Evolutionary conservation across 2,888 invertebrate genomes (phyloP).

Genomic region (Formica aserva): DNA sequence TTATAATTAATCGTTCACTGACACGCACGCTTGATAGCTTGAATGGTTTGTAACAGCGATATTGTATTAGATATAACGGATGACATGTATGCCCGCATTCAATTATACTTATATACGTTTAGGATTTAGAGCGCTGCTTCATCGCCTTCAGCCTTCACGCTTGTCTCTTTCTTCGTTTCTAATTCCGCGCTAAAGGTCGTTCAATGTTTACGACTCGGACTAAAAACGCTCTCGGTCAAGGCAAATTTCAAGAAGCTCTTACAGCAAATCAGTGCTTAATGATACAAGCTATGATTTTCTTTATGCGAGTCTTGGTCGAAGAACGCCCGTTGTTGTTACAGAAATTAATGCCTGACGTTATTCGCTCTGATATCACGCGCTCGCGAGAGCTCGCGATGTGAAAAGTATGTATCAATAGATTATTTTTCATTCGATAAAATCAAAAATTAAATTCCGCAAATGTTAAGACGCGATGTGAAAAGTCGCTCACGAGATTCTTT

Average conservation of each 20-base stretch:
- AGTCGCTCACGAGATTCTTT: neutral
- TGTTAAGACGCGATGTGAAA: neutral
- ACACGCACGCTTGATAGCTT: constrained; percentile 71
- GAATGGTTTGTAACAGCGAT: constrained; percentile 82
- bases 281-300: constrained; percentile 11
- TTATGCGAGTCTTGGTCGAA: constrained; percentile 5
- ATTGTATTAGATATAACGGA: constrained; percentile 78
- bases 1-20: constrained; percentile 76
- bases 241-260: constrained; percentile 37
- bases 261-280: constrained; percentile 33
- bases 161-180: neutral
- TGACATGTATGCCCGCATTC: constrained; percentile 67
- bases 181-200: constrained; percentile 17
- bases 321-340: neutral
- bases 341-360: neutral
- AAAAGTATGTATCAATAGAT: neutral
- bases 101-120: constrained; percentile 15
- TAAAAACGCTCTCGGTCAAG: constrained; percentile 20
- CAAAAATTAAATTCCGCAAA: neutral
- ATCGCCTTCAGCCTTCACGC: constrained; percentile 6
- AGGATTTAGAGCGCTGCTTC: constrained; percentile 3
- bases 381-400: neutral
- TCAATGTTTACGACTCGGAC: constrained; percentile 7
- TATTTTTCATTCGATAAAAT: neutral
- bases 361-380: neutral